Base-by-base conservation (phyloP, 2,113 vertebrate species). In the Chaenogobius annularis region DNA sequence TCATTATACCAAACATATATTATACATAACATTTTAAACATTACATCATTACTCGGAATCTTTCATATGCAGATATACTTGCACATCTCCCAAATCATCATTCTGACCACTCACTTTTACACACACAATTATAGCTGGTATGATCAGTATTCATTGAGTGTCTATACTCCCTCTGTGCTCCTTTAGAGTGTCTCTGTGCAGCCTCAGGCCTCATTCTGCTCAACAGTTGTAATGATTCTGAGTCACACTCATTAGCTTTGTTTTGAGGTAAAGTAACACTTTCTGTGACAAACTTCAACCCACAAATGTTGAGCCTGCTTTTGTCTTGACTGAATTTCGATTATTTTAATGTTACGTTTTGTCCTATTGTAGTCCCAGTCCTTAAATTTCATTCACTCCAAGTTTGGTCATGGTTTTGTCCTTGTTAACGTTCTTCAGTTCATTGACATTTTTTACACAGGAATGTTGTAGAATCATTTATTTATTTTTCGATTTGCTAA, bases 211-310 rank as follows among this genome's bases (percentile, higher is more conserved):
- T 2, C n/a, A 67, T 75, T 56, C 40, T 56, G 62, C 59, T 43
- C 66, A 69, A 68, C 68, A 66, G 59, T 69, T 72, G 79, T 75
- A 80, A 79, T 31, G 46, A 46, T 69, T 77, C 68, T 70, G 77
- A 72, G 74, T 79, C 37, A 77, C 62, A 56, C 55, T 11, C 7
- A 1, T 5, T 50, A 46, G 58, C 72, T 69, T 82, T 70, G 76
- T 80, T 79, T 79, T 72, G 68, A 82, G 77, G 56, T 84, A 76
- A 80, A 74, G 26, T 71, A 62, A 72, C 54, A 56, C 73, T 58
- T 37, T 83, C 69, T 47, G n/a, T 80, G 75, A 72, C 64, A 52
- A 67, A 22, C 19, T 73, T 74, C 12, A 68, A 80, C 17, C 50
- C 1, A n/a, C 19, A 19, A 8, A 52, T n/a, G 6, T 52, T 52